These are phyloP conservation scores for Sarotherodon lohbergeri DNA, from an alignment of 2,113 vertebrate species.

Conservation along the genomic window DNA sequence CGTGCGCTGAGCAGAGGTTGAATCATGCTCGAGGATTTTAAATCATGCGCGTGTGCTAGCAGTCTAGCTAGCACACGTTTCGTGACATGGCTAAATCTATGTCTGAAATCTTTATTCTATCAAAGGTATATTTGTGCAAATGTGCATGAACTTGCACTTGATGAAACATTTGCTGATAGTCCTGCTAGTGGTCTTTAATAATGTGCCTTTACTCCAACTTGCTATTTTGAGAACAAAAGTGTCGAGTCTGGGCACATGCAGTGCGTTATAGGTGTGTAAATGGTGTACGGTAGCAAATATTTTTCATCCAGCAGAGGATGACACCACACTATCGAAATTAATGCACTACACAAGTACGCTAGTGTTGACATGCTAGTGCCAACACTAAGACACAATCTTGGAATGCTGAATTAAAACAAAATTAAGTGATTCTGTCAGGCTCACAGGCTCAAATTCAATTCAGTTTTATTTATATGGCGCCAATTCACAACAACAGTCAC, in stretches of 20 bases:
- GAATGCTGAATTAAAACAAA: neutral
- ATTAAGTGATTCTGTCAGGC: neutral
- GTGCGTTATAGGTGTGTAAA: rapidly evolving
- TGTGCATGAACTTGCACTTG: neutral
- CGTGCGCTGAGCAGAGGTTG: rapidly evolving
- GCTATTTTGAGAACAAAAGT: neutral
- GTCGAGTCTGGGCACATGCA: neutral
- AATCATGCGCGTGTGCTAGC: neutral
- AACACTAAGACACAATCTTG: neutral
- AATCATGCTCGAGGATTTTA: neutral
- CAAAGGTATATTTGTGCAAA: neutral
- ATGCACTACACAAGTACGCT: neutral
- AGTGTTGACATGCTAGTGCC: neutral
- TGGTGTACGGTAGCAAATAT: neutral
- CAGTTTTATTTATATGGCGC: rapidly evolving
- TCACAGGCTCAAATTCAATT: neutral
- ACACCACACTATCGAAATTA: neutral
- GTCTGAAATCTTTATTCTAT: neutral
- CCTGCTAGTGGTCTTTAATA: rapidly evolving
- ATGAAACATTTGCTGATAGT: neutral
- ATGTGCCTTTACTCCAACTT: neutral
- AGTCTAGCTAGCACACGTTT: neutral
- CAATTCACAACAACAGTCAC: neutral
- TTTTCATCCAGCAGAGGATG: neutral
- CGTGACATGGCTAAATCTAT: rapidly evolving